Evolutionary conservation across 2,113 vertebrate species (phyloP), one percentile per base, ranked within the genome.

Genomic region (Aspidoscelis tigris): DNA sequence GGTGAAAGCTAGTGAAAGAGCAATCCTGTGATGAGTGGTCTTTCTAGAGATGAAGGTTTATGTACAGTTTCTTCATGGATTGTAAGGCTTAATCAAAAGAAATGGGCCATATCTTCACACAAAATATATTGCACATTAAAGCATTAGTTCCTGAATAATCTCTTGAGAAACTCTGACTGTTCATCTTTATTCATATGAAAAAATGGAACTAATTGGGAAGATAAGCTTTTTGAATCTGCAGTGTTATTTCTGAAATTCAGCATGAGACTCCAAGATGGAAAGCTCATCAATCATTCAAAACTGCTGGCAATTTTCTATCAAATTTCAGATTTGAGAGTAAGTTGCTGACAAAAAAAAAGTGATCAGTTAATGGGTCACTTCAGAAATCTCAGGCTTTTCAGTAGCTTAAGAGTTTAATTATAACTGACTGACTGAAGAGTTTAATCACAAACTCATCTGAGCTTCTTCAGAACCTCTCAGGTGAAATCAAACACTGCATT

Each of bases 391-490:
- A 65, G 55, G 43, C 69, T 79, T 84, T 84, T 84, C 44, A 73
- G 53, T 79, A 39, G 73, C 21, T 79, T 84, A 72, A 72, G 58
- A 72, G 41, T 64, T 84, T 84, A 79, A 84, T 84, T 79, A 84
- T 79, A 73, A 84, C 68, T 71, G 75, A 70, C 43, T 84, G 76
- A 79, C 69, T 78, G 76, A 79, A 50, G 76, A 79, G 43, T 84
- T 84, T 79, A 84, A 84, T 84, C 68, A 83, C 26, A 64, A 79
- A 65, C 55, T 73, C 83, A 79, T 78, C 69, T 73, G 69, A 84
- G 43, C 78, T 64, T 73, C 80, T 82, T 64, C 83, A 84, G 80
- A 74, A 73, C 69, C 69, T 79, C 76, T 84, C 55, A 78, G 76
- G 55, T 39, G 43, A 78, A 84, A 79, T 78, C 20, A 79, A 72